Evolutionary conservation across 2,113 vertebrate genomes (phyloP).

Genomic region (Rousettus leschenaultii): DNA sequence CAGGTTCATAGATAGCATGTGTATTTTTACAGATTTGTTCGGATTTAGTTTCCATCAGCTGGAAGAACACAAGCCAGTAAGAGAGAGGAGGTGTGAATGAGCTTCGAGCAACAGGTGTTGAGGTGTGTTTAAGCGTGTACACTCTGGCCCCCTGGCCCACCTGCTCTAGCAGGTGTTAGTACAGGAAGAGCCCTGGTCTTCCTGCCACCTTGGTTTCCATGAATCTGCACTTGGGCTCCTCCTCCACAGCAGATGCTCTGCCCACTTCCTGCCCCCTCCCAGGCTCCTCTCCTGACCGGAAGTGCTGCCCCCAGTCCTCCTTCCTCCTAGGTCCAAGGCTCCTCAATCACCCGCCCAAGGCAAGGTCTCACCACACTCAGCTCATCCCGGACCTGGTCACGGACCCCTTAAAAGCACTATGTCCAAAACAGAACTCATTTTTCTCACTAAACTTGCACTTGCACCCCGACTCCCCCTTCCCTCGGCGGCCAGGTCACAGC

Average conservation of each 20-base stretch:
- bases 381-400: background rate
- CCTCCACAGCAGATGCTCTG: background rate
- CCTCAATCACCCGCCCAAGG: background rate
- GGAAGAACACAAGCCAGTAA: background rate
- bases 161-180: too few relatives aligned
- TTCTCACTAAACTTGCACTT: background rate
- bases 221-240: background rate
- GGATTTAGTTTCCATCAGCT: background rate
- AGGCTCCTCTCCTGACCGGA: background rate
- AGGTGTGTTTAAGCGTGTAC: background rate
- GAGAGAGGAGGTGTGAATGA: background rate
- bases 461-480: fast-evolving
- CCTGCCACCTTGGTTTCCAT: background rate
- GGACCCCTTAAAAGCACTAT: background rate
- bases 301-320: background rate
- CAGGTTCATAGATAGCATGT: background rate
- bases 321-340: background rate
- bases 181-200: too few relatives aligned
- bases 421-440: background rate
- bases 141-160: background rate
- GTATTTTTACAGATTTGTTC: background rate
- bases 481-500: background rate
- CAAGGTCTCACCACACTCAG: background rate
- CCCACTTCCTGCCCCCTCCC: background rate
- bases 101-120: background rate